phyloP scores from a whole-genome alignment of 2,113 vertebrate species.

The Ceyx margarethae region DNA sequence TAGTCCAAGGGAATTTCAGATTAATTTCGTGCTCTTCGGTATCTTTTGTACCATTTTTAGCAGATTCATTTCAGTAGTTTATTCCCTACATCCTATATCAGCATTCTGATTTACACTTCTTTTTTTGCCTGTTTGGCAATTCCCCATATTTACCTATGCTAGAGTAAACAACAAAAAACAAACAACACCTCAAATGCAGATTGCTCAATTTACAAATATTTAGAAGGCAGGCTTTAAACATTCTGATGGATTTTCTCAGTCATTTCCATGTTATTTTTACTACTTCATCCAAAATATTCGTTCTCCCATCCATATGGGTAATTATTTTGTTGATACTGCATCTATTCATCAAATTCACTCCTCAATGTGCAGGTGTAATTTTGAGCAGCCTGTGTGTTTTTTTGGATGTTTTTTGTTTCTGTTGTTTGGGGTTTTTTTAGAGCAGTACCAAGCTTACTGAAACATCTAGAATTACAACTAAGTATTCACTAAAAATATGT shows the following conservation, averaged over 20 bases:
- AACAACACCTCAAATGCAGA: not conserved
- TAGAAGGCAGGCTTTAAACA: not conserved
- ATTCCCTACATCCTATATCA: not conserved
- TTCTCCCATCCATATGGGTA: not conserved
- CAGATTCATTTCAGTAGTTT: accelerated
- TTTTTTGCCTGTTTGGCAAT: not conserved
- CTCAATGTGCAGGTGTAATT: not conserved
- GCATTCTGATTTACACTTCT: not conserved
- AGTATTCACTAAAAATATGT: not conserved
- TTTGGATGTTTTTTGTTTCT: too few relatives aligned
- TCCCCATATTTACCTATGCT: not conserved
- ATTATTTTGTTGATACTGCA: not conserved
- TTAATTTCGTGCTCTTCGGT: not conserved
- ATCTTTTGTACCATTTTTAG: not conserved
- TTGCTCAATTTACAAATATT: not conserved
- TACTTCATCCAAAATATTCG: not conserved
- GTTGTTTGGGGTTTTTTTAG: not conserved
- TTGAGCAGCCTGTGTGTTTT: not conserved
- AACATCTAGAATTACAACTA: not conserved
- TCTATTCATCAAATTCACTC: not conserved
- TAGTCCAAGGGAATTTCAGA: not conserved
- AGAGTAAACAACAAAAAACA: not conserved
- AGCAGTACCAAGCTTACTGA: not conserved
- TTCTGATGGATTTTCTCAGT: not conserved
- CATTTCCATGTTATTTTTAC: not conserved